Conservation (phyloP, 2,888 invertebrate genomes). For the Sussaba pulchella region DNA sequence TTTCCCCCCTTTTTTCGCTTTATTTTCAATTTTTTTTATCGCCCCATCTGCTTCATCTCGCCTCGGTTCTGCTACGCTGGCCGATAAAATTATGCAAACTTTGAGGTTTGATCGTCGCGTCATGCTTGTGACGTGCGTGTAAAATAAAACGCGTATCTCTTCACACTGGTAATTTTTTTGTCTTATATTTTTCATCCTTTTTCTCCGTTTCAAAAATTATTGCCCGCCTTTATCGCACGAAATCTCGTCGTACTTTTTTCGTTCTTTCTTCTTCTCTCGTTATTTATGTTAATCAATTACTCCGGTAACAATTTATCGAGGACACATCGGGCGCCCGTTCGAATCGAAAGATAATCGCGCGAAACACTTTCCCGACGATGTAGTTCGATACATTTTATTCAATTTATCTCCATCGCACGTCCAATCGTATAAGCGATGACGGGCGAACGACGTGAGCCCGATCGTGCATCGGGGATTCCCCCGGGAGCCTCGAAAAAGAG, state of each 20-base stretch:
- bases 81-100: constrained; percentile 59
- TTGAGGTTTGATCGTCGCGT: constrained; percentile 50
- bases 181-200: constrained; percentile 15
- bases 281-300: constrained; percentile 17
- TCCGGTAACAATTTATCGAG: constrained; percentile 21
- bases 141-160: constrained; percentile 37
- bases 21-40: too few species aligned
- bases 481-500: constrained; percentile 62
- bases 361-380: constrained; percentile 10
- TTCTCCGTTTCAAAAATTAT: neutral
- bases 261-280: neutral
- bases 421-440: neutral
- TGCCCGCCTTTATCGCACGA: constrained; percentile 12
- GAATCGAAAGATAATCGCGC: constrained; percentile 17
- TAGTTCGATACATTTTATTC: constrained; percentile 4
- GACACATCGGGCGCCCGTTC: neutral
- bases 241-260: constrained; percentile 18
- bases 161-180: constrained; percentile 13
- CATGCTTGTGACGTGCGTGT: constrained; percentile 28
- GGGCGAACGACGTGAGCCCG: neutral
- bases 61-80: constrained; percentile 1
- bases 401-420: neutral
- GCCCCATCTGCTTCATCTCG: constrained; percentile 1
- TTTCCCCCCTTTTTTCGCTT: too few species aligned
- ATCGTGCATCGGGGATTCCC: constrained; percentile 41